Percentiles rank a stretch among this genome's conserved stretches.
Evolutionary conservation across 2,113 vertebrate species (phyloP).

Genomic region (Grantiella picta): DNA sequence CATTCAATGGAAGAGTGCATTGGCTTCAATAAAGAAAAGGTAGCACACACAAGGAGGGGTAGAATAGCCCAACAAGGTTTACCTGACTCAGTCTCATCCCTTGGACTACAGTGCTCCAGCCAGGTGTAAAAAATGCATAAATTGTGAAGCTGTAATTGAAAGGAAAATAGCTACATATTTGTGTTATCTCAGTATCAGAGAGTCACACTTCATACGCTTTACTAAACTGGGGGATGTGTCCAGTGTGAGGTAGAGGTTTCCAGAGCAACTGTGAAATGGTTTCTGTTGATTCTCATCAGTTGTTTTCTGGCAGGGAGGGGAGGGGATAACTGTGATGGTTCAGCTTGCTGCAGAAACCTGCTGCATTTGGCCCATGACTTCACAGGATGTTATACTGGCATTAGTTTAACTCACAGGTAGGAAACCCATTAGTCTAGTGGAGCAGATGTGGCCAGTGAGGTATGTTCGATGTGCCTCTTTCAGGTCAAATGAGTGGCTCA

Average conservation of each 20-base stretch:
- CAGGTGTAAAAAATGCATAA: neutral
- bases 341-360: neutral
- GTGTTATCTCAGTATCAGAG: neutral
- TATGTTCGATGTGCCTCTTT: neutral
- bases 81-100: neutral
- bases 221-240: neutral
- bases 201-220: neutral
- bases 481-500: neutral
- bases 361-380: neutral
- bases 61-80: rapidly evolving
- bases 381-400: neutral
- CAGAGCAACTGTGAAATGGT: neutral
- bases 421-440: neutral
- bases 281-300: neutral
- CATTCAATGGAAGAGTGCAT: neutral
- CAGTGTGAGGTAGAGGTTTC: neutral
- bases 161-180: neutral
- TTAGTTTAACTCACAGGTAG: neutral
- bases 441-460: neutral
- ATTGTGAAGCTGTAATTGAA: neutral
- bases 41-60: neutral
- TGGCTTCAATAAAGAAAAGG: neutral
- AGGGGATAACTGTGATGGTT: neutral
- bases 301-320: neutral
- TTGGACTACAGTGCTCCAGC: neutral